Conservation (phyloP, 1,140 invertebrate species). For the Apolygus lucorum region DNA sequence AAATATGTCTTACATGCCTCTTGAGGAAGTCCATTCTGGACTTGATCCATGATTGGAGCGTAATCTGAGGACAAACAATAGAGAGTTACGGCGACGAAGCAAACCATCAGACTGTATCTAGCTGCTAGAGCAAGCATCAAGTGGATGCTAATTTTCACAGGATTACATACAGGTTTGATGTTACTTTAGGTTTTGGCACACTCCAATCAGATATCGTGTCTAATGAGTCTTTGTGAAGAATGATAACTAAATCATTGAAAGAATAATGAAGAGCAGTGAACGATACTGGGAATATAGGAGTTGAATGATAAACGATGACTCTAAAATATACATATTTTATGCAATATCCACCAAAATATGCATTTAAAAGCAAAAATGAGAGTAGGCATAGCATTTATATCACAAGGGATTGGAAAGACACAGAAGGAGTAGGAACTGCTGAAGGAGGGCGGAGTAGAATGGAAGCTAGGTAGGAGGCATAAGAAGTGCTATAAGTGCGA, state of each 20-base stretch:
- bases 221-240: neutral
- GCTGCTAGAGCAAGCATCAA: too few species aligned
- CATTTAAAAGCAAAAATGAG: too few species aligned
- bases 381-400: too few species aligned
- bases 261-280: neutral
- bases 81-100: constrained; percentile 43
- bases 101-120: neutral
- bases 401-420: too few species aligned
- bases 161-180: neutral
- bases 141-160: neutral
- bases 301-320: neutral
- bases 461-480: neutral
- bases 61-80: too few species aligned
- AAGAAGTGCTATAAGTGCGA: neutral
- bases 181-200: neutral
- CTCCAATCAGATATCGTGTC: neutral
- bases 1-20: constrained; percentile 85
- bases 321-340: too few species aligned
- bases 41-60: constrained; percentile 49
- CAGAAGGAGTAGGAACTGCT: neutral
- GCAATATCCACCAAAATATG: too few species aligned
- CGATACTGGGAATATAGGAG: neutral
- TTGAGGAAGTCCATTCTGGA: constrained; percentile 61
- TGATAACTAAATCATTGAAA: neutral
- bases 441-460: neutral